Evolutionary conservation across 2,888 invertebrate species (phyloP).

Genomic region (Hemithea aestivaria): DNA sequence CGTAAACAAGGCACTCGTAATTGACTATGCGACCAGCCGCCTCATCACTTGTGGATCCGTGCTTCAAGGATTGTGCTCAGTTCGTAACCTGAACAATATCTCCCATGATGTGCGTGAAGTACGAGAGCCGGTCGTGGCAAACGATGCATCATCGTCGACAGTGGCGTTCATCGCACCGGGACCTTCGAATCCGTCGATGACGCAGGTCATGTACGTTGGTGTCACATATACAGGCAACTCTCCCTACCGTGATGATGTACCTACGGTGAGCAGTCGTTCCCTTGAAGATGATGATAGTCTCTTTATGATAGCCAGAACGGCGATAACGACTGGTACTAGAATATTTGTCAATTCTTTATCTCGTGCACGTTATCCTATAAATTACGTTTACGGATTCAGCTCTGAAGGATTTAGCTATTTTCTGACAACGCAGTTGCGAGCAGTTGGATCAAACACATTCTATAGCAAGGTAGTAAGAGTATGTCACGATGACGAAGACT

Average conservation of each 20-base stretch:
- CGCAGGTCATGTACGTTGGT: slow-evolving; percentile 97
- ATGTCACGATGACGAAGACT: slow-evolving; percentile 96
- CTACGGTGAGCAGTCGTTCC: slow-evolving; percentile 94
- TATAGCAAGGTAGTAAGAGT: slow-evolving; percentile 96
- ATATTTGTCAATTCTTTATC: slow-evolving; percentile 95
- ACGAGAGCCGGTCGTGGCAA: slow-evolving; percentile 95
- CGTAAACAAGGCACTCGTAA: slow-evolving; percentile 95
- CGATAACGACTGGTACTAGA: slow-evolving; percentile 93
- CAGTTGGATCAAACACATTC: slow-evolving; percentile 88
- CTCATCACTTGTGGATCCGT: slow-evolving; percentile 95
- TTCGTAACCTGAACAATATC: slow-evolving; percentile 93
- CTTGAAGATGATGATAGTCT: slow-evolving; percentile 91
- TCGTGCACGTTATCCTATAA: slow-evolving; percentile 94
- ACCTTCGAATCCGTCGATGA: slow-evolving; percentile 93
- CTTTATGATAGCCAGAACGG: slow-evolving; percentile 94
- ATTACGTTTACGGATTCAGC: slow-evolving; percentile 97
- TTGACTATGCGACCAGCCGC: slow-evolving; percentile 93
- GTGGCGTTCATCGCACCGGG: slow-evolving; percentile 98
- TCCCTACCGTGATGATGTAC: slow-evolving; percentile 95
- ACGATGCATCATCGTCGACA: slow-evolving; percentile 95
- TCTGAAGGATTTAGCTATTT: slow-evolving; percentile 98
- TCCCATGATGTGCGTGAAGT: slow-evolving; percentile 87
- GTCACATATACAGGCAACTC: slow-evolving; percentile 96
- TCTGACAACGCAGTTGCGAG: slow-evolving; percentile 94
- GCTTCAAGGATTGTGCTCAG: slow-evolving; percentile 94